A percentile compares a stretch with the other conserved stretches of the same genome.
Conservation (phyloP, 2,113 vertebrate species). For the Chascanopsetta lugubris region DNA sequence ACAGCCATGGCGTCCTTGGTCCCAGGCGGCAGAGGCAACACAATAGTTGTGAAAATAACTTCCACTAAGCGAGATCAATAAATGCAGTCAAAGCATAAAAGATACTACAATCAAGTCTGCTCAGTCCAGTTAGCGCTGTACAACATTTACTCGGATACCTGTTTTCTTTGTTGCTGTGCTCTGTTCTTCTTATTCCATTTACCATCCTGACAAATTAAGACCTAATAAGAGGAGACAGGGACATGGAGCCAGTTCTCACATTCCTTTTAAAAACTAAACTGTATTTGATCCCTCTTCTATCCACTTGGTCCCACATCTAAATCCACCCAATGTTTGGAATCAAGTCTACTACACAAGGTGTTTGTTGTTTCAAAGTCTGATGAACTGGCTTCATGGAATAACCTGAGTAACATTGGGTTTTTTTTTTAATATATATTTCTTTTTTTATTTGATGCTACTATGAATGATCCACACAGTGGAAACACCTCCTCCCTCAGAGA, state of each 20-base stretch:
- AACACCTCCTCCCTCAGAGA: conserved; percentile 29
- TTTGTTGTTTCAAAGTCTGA: conserved; percentile 19
- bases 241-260: conserved; percentile 22
- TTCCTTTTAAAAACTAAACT: conserved; percentile 6
- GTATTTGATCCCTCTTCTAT: conserved; percentile 19
- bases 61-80: conserved; percentile 13
- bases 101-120: conserved; percentile 38
- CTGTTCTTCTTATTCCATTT: conserved; percentile 21
- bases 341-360: too few relatives aligned
- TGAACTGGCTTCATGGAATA: conserved; percentile 28
- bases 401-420: conserved; percentile 57
- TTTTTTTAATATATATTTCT: conserved; percentile 1
- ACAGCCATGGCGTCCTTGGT: conserved; percentile 36
- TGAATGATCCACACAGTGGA: conserved; percentile 50
- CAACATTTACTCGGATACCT: neutral
- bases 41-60: conserved; percentile 5
- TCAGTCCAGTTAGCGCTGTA: conserved; percentile 1
- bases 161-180: conserved; percentile 11
- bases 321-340: too few relatives aligned
- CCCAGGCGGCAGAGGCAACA: conserved; percentile 16
- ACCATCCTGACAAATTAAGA: conserved; percentile 22
- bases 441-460: conserved; percentile 14
- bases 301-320: conserved; percentile 13
- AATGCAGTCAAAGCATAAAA: conserved; percentile 35
- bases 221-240: conserved; percentile 3